Base-by-base conservation (phyloP, 1,140 invertebrate species). In the Ptiloglossa arizonensis region DNA sequence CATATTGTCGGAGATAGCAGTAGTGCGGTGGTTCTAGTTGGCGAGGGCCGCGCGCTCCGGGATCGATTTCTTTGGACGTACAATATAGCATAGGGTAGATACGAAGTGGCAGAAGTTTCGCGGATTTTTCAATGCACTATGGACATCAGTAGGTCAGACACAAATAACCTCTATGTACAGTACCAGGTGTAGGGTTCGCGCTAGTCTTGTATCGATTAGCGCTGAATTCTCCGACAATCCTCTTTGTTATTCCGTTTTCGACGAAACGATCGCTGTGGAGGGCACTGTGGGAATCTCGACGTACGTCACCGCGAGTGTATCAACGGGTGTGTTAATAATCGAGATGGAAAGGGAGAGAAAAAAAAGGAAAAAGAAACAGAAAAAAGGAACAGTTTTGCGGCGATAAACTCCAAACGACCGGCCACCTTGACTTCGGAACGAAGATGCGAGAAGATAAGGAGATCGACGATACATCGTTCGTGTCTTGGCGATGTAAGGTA, bases 131-230 rank as follows among this genome's bases (percentile, higher is more conserved):
- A 22, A 13, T 32, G 19, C 46, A 5, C 38, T 70, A 27, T 8
- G 15, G 17, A 54, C 22, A 15, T 9, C 41, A 73, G 22, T 54
- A 52, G 48, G 22, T 29, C 46, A 38, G 19, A 41, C 29, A 66
- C 44, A 66, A 64, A 63, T 29, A 35, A 73, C 59, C 48, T 5
- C 52, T 27, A 73, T 73, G 9, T 29, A 19, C 35, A 27, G 24
- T 63, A 66, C 60, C 48, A 64, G 50, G 46, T 54, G 44, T 73
- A 73, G 52, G 38, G 41, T 59, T 68, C 32, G 3, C 32, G 32
- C 32, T 38, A 32, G 24, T 44, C 24, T 66, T 66, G 29, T 73
- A 73, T 73, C 71, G 70, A 73, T 73, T 32, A 15, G 22, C 59
- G 17, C 22, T 24, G 15, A 15, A 56, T 62, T n/a, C 59, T 15